Conservation (phyloP, 2,113 vertebrate species). For the Aphelocoma coerulescens region DNA sequence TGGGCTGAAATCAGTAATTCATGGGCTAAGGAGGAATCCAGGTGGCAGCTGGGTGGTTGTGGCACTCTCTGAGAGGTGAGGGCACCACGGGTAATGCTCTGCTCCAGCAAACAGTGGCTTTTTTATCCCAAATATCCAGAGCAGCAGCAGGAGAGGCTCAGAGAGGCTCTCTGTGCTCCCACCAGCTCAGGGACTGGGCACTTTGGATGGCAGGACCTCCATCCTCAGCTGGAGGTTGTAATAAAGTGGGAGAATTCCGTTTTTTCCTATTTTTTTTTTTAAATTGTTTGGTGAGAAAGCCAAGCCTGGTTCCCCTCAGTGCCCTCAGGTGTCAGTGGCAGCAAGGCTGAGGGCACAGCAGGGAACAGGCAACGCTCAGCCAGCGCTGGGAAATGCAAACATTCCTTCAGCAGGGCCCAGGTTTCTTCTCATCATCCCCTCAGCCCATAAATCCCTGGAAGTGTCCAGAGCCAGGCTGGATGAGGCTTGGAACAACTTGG, state of each 20-base stretch:
- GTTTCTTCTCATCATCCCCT: background rate
- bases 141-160: background rate
- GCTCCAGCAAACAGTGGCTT: background rate
- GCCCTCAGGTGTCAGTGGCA: background rate
- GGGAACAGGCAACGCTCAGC: background rate
- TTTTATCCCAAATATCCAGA: background rate
- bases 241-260: background rate
- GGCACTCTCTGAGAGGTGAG: background rate
- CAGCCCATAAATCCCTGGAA: background rate
- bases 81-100: background rate
- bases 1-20: slow-evolving; percentile 31
- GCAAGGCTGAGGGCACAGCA: background rate
- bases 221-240: background rate
- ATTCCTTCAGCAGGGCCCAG: background rate
- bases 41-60: background rate
- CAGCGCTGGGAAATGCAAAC: background rate
- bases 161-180: background rate
- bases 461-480: background rate
- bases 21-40: background rate
- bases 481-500: background rate
- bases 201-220: background rate
- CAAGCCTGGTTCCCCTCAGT: background rate
- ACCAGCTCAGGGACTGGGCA: background rate
- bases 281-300: background rate
- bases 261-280: background rate